phyloP scores from a whole-genome alignment of 2,888 invertebrate genomes.

The Pandemis heparana region DNA sequence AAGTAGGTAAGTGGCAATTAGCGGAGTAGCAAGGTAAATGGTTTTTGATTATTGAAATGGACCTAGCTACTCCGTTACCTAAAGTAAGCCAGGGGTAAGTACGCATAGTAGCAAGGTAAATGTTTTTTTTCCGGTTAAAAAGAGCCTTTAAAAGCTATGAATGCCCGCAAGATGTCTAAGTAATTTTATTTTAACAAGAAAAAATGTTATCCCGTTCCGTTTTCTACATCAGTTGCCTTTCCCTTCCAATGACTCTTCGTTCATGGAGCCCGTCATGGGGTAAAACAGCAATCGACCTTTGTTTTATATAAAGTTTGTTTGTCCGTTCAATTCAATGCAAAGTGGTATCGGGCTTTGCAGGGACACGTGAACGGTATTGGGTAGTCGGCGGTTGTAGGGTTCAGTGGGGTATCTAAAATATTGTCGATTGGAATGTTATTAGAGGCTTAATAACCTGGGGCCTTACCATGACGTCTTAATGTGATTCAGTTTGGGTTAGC shows the following conservation, averaged over 20 bases:
- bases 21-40: too few species aligned
- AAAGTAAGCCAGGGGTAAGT: too few species aligned
- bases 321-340: conserved; percentile 19
- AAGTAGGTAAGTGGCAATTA: too few species aligned
- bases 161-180: not conserved
- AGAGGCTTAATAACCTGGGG: too few species aligned
- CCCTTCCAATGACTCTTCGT: conserved; percentile 30
- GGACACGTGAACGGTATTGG: conserved; percentile 11
- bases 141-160: not conserved
- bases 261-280: conserved; percentile 19
- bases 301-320: conserved; percentile 11
- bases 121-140: too few species aligned
- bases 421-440: too few species aligned
- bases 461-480: too few species aligned
- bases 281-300: conserved; percentile 20
- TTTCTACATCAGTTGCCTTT: conserved; percentile 24
- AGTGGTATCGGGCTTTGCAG: conserved; percentile 16
- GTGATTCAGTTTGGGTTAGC: too few species aligned
- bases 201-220: conserved; percentile 17
- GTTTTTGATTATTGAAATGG: too few species aligned
- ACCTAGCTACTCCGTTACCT: too few species aligned
- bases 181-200: conserved; percentile 34
- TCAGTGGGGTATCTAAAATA: not conserved
- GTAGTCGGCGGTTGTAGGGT: not conserved
- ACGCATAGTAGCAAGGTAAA: too few species aligned